Base-by-base conservation (phyloP, 2,113 vertebrate species). In the Limanda limanda region DNA sequence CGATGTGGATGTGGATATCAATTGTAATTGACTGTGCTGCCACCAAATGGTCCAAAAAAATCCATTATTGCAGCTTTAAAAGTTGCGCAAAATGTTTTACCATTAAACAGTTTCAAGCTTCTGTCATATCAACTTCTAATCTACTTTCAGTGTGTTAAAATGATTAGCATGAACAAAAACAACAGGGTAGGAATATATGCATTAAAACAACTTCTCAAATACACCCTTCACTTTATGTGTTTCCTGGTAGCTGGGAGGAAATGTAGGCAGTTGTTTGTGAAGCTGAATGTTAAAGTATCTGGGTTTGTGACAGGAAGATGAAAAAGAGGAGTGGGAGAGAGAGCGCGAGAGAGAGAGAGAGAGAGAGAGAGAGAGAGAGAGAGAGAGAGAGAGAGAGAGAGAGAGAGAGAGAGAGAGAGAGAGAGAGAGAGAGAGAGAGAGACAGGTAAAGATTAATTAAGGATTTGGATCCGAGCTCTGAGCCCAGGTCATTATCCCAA, bases 401-500 rank as follows among this genome's bases (percentile, higher is more conserved):
- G 48, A 20, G 48, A 48, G 45, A 17, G 17, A 51, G 47, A 51
- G 47, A 51, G 25, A 27, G 25, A 27, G 25, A 27, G 25, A 27
- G 25, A 27, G 25, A 27, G 57, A 23, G 14, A 60, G 64, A 51
- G 48, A 18, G 48, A 47, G 45, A 15, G 17, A 48, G 47, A 48
- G 47, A 48, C 3, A 76, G 27, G 65, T 75, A 79, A 76, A 76
- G 58, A 69, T 25, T 79, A 54, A 75, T 82, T 71, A 54, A 54
- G 51, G 51, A 68, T 68, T 71, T 76, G 67, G 51, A 59, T 60
- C 17, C 23, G 21, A 59, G 62, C 61, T 31, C 56, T 58, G 52
- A 75, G 61, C 51, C 51, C 51, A 52, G 51, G n/a, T 52, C 54
- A 74, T 70, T 86, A 86, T 82, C 71, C 71, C 71, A 60, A 82